Conservation (phyloP, 2,888 invertebrate genomes). For the Pyrgus malvae region DNA sequence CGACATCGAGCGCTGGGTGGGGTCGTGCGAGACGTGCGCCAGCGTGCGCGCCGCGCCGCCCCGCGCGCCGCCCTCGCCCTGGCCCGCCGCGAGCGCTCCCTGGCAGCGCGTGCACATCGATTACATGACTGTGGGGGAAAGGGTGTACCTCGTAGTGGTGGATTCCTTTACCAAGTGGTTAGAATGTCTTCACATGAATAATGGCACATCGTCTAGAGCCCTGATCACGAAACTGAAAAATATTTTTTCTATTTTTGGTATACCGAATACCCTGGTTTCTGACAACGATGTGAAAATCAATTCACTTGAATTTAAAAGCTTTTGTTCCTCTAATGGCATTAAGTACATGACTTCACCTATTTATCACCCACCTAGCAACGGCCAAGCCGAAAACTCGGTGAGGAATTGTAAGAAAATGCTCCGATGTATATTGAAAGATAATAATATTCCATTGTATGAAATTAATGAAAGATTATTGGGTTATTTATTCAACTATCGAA, state of each 20-base stretch:
- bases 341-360: constrained; percentile 25
- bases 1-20: no score
- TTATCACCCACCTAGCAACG: constrained; percentile 38
- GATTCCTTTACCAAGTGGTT: no score
- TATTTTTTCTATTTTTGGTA: not conserved
- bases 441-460: not conserved
- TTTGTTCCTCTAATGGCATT: constrained; percentile 4
- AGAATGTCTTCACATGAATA: not conserved
- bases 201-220: not conserved
- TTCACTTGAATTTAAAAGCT: not conserved
- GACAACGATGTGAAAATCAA: not conserved
- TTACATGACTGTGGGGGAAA: no score
- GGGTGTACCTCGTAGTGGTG: no score
- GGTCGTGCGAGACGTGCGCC: no score
- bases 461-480: not conserved
- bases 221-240: not conserved
- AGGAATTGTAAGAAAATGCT: constrained; percentile 21
- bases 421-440: constrained; percentile 22
- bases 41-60: no score
- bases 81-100: no score
- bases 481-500: not conserved
- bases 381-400: constrained; percentile 18
- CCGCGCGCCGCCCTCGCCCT: no score
- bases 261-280: not conserved
- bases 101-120: no score